A percentile compares a stretch with the other conserved stretches of the same genome.
These are phyloP conservation scores for Gallinago stenura DNA, from an alignment of 2,797 vertebrate species.

Conservation along the genomic window DNA sequence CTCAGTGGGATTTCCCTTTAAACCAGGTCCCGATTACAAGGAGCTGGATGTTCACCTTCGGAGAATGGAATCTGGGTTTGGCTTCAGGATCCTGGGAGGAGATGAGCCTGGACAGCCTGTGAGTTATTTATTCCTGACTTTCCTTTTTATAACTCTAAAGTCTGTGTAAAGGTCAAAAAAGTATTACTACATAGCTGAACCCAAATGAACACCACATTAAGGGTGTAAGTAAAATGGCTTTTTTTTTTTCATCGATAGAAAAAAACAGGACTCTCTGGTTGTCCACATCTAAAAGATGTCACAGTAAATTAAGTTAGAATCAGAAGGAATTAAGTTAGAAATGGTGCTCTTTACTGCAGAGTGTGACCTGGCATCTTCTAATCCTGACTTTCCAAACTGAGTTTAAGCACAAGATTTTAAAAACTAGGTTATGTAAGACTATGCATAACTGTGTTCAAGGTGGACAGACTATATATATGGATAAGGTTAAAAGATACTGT, in stretches of 20 bases:
- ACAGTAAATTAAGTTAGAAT: not conserved
- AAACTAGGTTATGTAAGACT: not conserved
- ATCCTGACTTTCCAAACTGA: not conserved
- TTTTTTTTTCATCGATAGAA: not conserved
- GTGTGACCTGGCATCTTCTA: not conserved
- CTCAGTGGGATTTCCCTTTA: constrained; percentile 73
- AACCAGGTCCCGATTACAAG: constrained; percentile 91
- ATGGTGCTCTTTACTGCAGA: not conserved
- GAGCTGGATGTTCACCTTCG: constrained; percentile 96
- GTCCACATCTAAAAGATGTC: not conserved
- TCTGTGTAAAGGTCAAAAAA: constrained; percentile 12
- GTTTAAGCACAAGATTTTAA: not conserved
- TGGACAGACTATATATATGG: not conserved
- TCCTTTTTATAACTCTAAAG: not conserved
- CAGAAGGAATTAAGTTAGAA: not conserved
- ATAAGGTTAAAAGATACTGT: not conserved
- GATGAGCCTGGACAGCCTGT: constrained; percentile 98
- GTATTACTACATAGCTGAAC: not conserved
- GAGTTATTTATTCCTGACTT: constrained; percentile 79
- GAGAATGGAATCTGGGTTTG: constrained; percentile 96
- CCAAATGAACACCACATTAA: not conserved
- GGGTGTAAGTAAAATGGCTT: not conserved
- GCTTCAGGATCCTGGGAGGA: constrained; percentile 97
- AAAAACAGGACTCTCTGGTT: not conserved
- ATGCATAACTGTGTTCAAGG: not conserved